Percentiles rank a stretch among this genome's conserved stretches.
phyloP scores from a whole-genome alignment of 2,113 vertebrate genomes.

The Herpetotheres cachinnans region DNA sequence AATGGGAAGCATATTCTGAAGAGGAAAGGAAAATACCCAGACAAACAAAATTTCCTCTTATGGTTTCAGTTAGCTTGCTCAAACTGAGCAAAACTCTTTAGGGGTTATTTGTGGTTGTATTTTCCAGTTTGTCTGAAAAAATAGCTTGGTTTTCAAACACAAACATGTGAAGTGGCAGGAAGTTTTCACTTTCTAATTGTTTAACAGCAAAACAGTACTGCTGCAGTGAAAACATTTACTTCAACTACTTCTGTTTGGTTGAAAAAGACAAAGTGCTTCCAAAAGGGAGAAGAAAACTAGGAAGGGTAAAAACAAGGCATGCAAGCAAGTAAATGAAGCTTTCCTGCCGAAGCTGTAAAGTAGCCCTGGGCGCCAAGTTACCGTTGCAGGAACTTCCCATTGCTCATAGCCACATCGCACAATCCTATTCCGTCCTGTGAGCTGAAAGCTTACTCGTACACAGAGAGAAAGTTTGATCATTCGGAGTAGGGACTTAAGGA shows the following conservation, averaged over 20 bases:
- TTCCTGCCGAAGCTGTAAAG: not conserved
- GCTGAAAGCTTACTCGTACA: not conserved
- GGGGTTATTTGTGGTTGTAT: not conserved
- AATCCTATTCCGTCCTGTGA: rapidly evolving
- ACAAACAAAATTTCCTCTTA: not conserved
- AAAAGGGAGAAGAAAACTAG: not conserved
- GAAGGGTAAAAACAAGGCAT: not conserved
- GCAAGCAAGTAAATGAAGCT: not conserved
- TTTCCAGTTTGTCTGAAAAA: not conserved
- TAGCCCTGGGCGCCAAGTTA: not conserved
- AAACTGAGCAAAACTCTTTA: not conserved
- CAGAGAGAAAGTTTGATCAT: not conserved
- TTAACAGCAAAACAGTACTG: not conserved
- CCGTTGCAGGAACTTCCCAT: not conserved
- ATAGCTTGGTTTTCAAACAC: not conserved
- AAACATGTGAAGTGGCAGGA: not conserved
- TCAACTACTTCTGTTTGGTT: not conserved
- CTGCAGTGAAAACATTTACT: not conserved
- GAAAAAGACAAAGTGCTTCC: not conserved
- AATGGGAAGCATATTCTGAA: not conserved
- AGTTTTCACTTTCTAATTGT: not conserved
- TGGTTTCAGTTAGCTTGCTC: not conserved
- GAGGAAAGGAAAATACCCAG: not conserved
- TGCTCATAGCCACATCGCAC: not conserved
- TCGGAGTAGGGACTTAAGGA: rapidly evolving